Evolutionary conservation across 2,113 vertebrate species (phyloP), one percentile per base, ranked within the genome.

Genomic region (Psilopogon haemacephalus): DNA sequence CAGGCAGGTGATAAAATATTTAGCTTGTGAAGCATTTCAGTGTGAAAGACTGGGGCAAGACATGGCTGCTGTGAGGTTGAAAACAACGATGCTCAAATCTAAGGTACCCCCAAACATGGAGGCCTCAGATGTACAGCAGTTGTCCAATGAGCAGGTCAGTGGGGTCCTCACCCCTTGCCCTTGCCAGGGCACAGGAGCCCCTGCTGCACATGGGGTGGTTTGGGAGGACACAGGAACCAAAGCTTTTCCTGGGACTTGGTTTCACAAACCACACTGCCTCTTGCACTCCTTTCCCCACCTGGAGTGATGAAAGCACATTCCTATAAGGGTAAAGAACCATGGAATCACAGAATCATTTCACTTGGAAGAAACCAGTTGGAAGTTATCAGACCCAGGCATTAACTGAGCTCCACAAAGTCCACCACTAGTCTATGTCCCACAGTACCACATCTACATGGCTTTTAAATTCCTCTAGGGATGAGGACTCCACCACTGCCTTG

Each of bases 131-230:
- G 15, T 20, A 12, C 48, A 68, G 73, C n/a, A 56, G 44, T 3
- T 7, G 2, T 21, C 30, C n/a, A 67, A 26, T 17, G 27, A 18
- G 0, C 0, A 8, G 30, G 17, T 8, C 40, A 4, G 0, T 1
- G 3, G 6, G 35, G 21, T 26, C 27, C 32, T 13, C 33, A 13
- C 15, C 19, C 20, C n/a, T 24, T 3, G 2, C 9, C 9, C 6
- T 38, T 46, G 6, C n/a, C n/a, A 7, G 42, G 21, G 13, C 3
- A 1, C 65, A 70, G 35, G 23, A 82, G 30, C 7, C 12, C 46
- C 12, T 65, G 30, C 27, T 64, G 12, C 3, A 2, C 24, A 21
- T 0, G 0, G 23, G 11, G 10, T 8, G 2, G 8, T 50, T 13
- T 55, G 38, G 55, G 65, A 73, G 15, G 20, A 44, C 3, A 38